These are phyloP conservation scores for Drosophila meridiana DNA, from an alignment of 2,888 invertebrate genomes.

Conservation along the genomic window DNA sequence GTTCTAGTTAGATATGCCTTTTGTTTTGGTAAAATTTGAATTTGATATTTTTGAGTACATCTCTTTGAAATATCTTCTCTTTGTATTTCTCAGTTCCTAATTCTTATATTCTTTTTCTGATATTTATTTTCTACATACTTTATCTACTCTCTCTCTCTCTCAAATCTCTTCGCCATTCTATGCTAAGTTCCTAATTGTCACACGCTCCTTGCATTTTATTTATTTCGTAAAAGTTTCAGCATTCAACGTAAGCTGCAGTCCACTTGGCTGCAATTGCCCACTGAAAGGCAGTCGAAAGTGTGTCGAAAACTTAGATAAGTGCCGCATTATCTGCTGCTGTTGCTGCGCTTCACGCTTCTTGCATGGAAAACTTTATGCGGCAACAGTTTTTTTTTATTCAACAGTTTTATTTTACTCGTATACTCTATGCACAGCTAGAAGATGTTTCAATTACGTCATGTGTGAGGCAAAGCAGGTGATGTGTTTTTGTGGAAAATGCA, in stretches of 20 bases:
- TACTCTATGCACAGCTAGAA: not conserved
- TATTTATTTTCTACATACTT: not conserved
- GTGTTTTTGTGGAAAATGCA: too few relatives aligned
- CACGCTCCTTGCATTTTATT: not conserved
- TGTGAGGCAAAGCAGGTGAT: not conserved
- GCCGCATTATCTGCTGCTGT: slow-evolving; percentile 40
- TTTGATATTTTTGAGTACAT: too few relatives aligned
- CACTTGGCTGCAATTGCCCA: slow-evolving; percentile 32
- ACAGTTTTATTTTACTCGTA: not conserved
- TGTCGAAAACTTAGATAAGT: slow-evolving; percentile 36
- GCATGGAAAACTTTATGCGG: slow-evolving; percentile 39
- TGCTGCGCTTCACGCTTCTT: slow-evolving; percentile 17
- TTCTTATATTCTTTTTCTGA: too few relatives aligned
- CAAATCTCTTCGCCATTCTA: not conserved
- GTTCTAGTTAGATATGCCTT: too few relatives aligned
- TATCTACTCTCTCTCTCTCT: not conserved
- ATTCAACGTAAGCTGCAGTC: slow-evolving; percentile 26
- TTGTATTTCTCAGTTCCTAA: too few relatives aligned
- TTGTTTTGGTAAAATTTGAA: too few relatives aligned
- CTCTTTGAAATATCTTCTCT: too few relatives aligned
- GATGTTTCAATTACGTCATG: not conserved
- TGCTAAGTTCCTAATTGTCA: not conserved
- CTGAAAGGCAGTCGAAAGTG: slow-evolving; percentile 44
- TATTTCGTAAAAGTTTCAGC: not conserved
- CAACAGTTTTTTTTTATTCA: slow-evolving; percentile 38